Conservation (phyloP, 1,140 invertebrate genomes). For the Wiebesia pumilae region DNA sequence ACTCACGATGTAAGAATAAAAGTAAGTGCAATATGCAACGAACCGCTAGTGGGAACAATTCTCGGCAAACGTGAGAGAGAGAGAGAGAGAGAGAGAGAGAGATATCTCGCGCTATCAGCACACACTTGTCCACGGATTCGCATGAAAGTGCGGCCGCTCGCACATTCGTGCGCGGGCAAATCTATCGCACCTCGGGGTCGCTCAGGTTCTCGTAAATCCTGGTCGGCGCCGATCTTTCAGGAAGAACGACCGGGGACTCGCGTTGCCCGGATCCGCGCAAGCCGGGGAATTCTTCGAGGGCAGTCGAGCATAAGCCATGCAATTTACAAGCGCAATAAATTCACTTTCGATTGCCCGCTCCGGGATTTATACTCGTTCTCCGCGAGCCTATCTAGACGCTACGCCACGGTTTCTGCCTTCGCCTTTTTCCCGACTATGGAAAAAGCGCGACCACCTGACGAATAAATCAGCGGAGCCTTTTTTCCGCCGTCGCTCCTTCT, state of each 20-base stretch:
- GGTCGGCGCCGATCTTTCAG: neutral
- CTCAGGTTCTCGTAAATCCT: neutral
- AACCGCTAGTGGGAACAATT: neutral
- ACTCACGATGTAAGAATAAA: neutral
- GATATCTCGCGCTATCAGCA: neutral
- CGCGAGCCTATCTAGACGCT: too few species aligned
- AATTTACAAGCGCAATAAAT: conserved; percentile 43
- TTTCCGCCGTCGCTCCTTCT: neutral
- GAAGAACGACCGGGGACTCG: conserved; percentile 28
- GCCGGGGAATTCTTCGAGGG: conserved; percentile 30
- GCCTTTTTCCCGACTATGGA: too few species aligned
- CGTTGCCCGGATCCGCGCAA: neutral
- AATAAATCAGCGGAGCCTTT: neutral
- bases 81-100: too few species aligned
- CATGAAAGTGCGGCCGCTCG: conserved; percentile 32
- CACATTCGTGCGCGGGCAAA: neutral
- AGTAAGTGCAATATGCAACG: neutral
- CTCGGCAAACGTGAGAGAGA: neutral
- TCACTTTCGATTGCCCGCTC: conserved; percentile 36
- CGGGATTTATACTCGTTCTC: neutral
- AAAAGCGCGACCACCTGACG: neutral
- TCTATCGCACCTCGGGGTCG: neutral
- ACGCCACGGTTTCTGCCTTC: neutral
- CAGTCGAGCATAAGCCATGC: conserved; percentile 32
- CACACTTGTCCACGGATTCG: conserved; percentile 5